A percentile compares a stretch with the other conserved stretches of the same genome.
phyloP scores from a whole-genome alignment of 1,140 invertebrate genomes.

The Geopemphigus sp. region DNA sequence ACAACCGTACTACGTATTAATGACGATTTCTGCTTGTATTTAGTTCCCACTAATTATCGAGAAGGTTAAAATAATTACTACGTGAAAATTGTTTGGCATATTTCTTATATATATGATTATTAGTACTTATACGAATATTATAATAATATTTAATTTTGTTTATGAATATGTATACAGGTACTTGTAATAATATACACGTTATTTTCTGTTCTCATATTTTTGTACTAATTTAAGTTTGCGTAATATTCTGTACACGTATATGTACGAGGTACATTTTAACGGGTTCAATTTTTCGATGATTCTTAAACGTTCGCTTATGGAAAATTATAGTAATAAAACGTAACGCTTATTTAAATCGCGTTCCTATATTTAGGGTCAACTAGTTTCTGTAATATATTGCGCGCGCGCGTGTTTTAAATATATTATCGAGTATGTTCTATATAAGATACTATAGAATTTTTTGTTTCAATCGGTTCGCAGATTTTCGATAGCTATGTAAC shows the following conservation, averaged over 20 bases:
- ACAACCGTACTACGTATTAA: not conserved
- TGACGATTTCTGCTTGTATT: not conserved
- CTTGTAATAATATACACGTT: not conserved
- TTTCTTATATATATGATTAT: not conserved
- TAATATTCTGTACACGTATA: not conserved
- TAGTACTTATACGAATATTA: not conserved
- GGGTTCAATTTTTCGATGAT: not conserved
- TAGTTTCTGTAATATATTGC: not conserved
- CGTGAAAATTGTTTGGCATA: not conserved
- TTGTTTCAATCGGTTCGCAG: too few relatives aligned
- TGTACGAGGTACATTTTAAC: not conserved
- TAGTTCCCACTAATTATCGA: not conserved
- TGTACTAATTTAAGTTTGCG: not conserved
- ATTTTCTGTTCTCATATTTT: not conserved
- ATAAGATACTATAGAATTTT: too few relatives aligned
- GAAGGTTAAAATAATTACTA: slow-evolving; percentile 15
- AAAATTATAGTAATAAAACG: slow-evolving; percentile 22
- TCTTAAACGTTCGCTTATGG: not conserved
- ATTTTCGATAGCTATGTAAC: too few relatives aligned
- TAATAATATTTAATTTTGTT: slow-evolving; percentile 17
- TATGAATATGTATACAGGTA: not conserved
- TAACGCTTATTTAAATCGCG: not conserved
- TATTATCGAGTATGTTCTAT: too few relatives aligned
- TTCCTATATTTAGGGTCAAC: slow-evolving; percentile 16
- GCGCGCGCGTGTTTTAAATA: too few relatives aligned